Evolutionary conservation across 2,888 invertebrate genomes (phyloP), one percentile per base, ranked within the genome.

Genomic region (Bombylius discolor): DNA sequence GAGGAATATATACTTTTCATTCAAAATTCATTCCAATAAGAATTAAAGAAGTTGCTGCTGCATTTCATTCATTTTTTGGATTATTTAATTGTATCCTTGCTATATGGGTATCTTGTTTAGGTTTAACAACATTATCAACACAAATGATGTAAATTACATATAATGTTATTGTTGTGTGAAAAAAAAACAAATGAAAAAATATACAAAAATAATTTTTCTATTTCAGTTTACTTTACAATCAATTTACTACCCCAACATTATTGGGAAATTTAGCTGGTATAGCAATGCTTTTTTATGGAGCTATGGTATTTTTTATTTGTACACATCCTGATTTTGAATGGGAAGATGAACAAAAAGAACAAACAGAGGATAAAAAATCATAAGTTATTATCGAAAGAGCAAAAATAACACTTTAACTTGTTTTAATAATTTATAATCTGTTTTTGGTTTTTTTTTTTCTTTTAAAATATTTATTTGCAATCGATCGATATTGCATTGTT

Each of bases 41-140:
- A 39, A 32, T 36, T 11, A 33, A 45, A 34, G 54, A 54, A 46
- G 7, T 54, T 4, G 45, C 34, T 54, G 54, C 50, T 14, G 54
- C 54, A 14, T 33, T 49, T 9, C 54, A 54, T 36, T 49, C 54
- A 14, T 54, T 54, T 31, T 54, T 54, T 31, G 54, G 54, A 33
- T 49, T 54, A 12, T 54, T 54, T 23, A 34, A 39, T 46, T 46
- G 36, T 36, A n/a, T 54, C 11, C 14, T 54, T 5, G 49, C 49
- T 5, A 44, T 49, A n/a, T 45, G 49, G 31, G 54, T 54, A 13
- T 45, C 54, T 9, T 42, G 46, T 5, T 34, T 54, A n/a, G 54
- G 54, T 5, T 34, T 54, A 5, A 33, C 49, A 46, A 33, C 34
- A 7, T 12, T 13, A 34, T 14, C 49, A 14, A 54, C 44, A n/a